Evolutionary conservation across 2,797 vertebrate species (phyloP), one percentile per base, ranked within the genome.

Genomic region (Calcarius lapponicus): DNA sequence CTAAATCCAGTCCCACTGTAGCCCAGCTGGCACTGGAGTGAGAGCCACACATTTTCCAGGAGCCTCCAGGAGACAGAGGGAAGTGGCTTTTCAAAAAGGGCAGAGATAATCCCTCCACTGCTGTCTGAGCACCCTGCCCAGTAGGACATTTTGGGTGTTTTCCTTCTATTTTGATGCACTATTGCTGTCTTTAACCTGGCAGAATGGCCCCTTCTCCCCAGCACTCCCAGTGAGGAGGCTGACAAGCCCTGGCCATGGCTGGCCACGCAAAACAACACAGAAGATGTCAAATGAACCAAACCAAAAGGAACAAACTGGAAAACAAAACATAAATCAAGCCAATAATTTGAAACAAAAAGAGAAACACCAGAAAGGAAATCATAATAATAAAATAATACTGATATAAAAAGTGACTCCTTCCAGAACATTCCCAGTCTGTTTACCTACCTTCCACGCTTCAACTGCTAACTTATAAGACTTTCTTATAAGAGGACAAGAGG

Each of bases 361-460:
- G 96, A 71, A 62, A 54, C 5, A 96, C 96, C 90, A 94, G 95
- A 93, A 97, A 97, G 73, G 83, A 97, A 98, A 97, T 95, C 97
- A 98, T 98, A 98, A 98, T 98, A 98, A 98, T 93, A 97, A 97
- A 97, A 96, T 91, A 96, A 97, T 94, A 96, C 91, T 95, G 96
- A 92, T 88, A 94, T 13, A 92, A 90, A 94, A 96, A 94, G 89
- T 93, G 92, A 96, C 93, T 91, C 96, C 95, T 97, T 97, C 94
- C 97, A 96, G 97, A 96, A 96, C 89, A 91, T 88, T 97, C 95
- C 96, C 96, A 95, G 97, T 92, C 97, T 95, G 90, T 96, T 98
- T 97, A 98, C 98, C 98, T 98, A 98, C 98, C 98, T 98, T 98
- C 96, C 92, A 92, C 1, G 94, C 95, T 96, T 97, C 98, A 97